These are phyloP conservation scores for Kryptopterus vitreolus DNA, from an alignment of 2,797 vertebrate species.

Conservation along the genomic window DNA sequence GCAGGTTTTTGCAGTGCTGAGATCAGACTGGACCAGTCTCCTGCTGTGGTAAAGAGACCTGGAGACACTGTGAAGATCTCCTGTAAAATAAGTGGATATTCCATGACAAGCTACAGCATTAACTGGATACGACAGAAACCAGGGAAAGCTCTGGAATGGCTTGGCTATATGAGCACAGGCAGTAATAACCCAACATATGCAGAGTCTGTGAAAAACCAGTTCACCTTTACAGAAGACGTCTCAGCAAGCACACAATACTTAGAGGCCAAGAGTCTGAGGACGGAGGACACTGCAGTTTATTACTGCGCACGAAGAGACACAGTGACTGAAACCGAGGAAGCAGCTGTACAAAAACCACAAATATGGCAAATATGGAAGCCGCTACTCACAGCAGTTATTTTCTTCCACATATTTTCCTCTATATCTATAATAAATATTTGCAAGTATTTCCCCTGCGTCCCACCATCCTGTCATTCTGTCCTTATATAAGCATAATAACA, in stretches of 20 bases:
- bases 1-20: background rate
- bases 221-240: background rate
- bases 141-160: constrained; percentile 26
- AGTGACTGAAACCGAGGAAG: background rate
- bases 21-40: constrained; percentile 22
- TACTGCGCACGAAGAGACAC: background rate
- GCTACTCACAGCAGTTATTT: background rate
- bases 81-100: background rate
- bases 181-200: background rate
- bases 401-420: too few species aligned
- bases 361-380: too few species aligned
- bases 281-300: constrained; percentile 37
- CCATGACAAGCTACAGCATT: rapidly evolving
- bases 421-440: too few species aligned
- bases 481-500: too few species aligned
- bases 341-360: background rate
- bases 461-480: too few species aligned
- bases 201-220: background rate
- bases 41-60: constrained; percentile 35
- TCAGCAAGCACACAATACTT: background rate
- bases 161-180: background rate
- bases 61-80: constrained; percentile 33
- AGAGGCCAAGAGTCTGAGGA: constrained; percentile 23
- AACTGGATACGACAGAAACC: constrained; percentile 30
- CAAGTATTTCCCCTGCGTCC: too few species aligned